Evolutionary conservation across 2,113 vertebrate species (phyloP), one percentile per base, ranked within the genome.

Genomic region (Carollia perspicillata): DNA sequence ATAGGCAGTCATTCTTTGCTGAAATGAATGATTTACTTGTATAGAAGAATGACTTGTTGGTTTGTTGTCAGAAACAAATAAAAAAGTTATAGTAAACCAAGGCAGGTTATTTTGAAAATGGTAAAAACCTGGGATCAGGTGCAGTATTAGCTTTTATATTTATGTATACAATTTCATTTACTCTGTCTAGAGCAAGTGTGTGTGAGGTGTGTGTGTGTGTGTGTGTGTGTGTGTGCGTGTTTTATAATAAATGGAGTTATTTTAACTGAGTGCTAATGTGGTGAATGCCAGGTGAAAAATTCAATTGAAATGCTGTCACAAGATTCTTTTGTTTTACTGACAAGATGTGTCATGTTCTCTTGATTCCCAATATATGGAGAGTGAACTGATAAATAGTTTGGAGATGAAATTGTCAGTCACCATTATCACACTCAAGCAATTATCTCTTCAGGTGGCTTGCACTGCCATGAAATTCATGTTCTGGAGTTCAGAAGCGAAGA

Each of bases 351-450:
- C 98, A 95, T 98, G 97, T 98, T 98, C 98, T 97, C 40, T 95
- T 96, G 98, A 96, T 98, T 98, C 98, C 97, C 42, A 86, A 97
- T 40, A 95, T 55, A 93, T 96, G 55, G 90, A 98, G 97, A 97
- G 84, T 96, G 55, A 95, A 81, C 97, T 97, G 98, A 97, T 96
- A 98, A 98, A 97, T 66, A 97, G 97, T 98, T 97, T 84, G 49
- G 84, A 97, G 98, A 98, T 98, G 98, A 97, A 97, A 96, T 84
- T 98, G 98, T 98, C 98, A 98, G 95, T 98, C 98, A 98, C 94
- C 95, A 98, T 98, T 97, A 98, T 81, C 97, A 89, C 3, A 44
- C 92, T 95, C 89, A 81, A 74, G 95, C 91, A 97, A 94, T 98
- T 93, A 95, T 94, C 83, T 51, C 4, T 96, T 74, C 69, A 42